Evolutionary conservation across 2,113 vertebrate species (phyloP), one percentile per base, ranked within the genome.

Genomic region (Procapra przewalskii): DNA sequence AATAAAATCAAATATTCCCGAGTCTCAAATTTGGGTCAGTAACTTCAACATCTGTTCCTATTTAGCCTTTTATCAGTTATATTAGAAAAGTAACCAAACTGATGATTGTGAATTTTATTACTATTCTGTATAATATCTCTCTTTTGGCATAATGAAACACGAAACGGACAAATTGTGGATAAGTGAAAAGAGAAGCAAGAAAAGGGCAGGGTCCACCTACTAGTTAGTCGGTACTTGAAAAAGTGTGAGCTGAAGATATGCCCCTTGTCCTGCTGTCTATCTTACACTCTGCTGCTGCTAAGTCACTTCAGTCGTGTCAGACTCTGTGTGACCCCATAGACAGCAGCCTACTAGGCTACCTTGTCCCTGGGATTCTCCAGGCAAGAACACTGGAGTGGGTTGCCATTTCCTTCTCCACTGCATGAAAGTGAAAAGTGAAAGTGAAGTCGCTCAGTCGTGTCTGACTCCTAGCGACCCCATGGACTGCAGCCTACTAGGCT

Each of bases 91-190:
- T 67, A 15, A 80, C 25, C 23, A 64, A 90, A 59, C 11, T 45
- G 50, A 50, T 96, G 79, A 71, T 17, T 88, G 27, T 93, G 25
- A 96, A 85, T 91, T 96, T 82, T 85, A 94, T 95, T 57, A 48
- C 29, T 14, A 59, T 3, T 97, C 29, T 90, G 2, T 15, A 33
- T 62, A 62, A 33, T 85, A 55, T 55, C 17, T 84, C 25, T 77
- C 13, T 57, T 80, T 40, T 96, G 91, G 89, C 54, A 91, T 45
- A 6, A 91, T 86, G 19, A 96, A 86, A 96, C 96, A 45, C 80
- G 14, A 95, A 91, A 91, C 84, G 50, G 5, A 3, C 12, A 97
- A 88, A 64, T 10, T 6, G 13, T 14, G 13, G 36, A 23, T 86
- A 80, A 59, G 33, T 90, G 40, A 84, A 84, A 90, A 90, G 15